Evolutionary conservation across 2,888 invertebrate genomes (phyloP).

Genomic region (Caprella mutica): DNA sequence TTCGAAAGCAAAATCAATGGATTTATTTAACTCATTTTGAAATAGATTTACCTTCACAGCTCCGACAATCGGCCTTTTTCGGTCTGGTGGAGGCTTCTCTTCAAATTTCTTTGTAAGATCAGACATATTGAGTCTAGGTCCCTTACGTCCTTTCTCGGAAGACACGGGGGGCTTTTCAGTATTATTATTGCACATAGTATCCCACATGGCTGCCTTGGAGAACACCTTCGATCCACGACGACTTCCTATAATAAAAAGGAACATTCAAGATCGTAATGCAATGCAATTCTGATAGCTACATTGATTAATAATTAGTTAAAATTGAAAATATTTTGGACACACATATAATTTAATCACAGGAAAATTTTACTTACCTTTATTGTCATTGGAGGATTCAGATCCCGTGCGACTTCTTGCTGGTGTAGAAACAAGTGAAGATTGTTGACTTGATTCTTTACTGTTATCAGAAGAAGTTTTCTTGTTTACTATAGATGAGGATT

Average conservation of each 20-base stretch:
- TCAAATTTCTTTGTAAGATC: constrained; percentile 33
- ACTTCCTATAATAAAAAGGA: too few relatives aligned
- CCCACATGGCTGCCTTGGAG: constrained; percentile 34
- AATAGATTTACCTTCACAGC: constrained; percentile 26
- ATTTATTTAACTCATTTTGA: too few relatives aligned
- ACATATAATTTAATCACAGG: too few relatives aligned
- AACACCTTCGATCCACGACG: constrained; percentile 32
- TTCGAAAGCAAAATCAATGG: too few relatives aligned
- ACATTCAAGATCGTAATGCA: too few relatives aligned
- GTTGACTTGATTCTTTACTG: constrained; percentile 21
- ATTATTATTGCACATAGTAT: constrained; percentile 13
- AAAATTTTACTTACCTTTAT: too few relatives aligned
- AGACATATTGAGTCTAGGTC: constrained; percentile 19
- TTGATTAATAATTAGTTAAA: too few relatives aligned
- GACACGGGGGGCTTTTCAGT: constrained; percentile 11
- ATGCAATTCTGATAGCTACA: too few relatives aligned
- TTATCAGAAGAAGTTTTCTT: constrained; percentile 11
- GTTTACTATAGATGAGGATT: not conserved
- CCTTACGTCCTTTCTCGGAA: constrained; percentile 14
- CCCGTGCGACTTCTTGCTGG: constrained; percentile 31
- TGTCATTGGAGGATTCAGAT: constrained; percentile 31
- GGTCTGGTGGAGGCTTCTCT: constrained; percentile 27
- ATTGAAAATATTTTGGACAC: too few relatives aligned
- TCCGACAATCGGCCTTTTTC: constrained; percentile 24
- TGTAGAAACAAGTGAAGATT: constrained; percentile 24